These are phyloP conservation scores for Mola mola DNA, from an alignment of 2,113 vertebrate genomes.

Conservation along the genomic window DNA sequence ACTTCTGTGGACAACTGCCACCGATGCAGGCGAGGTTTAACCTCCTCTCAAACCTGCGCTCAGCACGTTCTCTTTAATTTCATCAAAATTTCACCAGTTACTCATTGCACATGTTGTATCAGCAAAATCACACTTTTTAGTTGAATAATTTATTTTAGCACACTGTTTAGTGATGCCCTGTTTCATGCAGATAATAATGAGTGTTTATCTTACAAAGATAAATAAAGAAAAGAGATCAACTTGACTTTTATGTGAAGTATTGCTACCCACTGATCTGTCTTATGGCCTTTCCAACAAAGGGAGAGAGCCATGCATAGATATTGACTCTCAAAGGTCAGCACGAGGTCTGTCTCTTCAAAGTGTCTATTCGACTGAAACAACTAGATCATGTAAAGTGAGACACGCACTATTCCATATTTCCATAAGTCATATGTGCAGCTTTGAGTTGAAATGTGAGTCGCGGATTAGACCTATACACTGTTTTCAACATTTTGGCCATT, in stretches of 20 bases:
- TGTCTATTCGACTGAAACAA: constrained; percentile 42
- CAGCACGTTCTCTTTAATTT: constrained; percentile 59
- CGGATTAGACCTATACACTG: constrained; percentile 28
- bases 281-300: neutral
- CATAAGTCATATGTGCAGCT: constrained; percentile 23
- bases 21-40: constrained; percentile 31
- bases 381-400: constrained; percentile 10
- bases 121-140: constrained; percentile 32
- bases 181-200: neutral
- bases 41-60: constrained; percentile 30
- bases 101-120: constrained; percentile 59
- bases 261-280: neutral
- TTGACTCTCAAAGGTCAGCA: constrained; percentile 62
- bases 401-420: constrained; percentile 36
- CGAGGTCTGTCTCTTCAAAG: constrained; percentile 43
- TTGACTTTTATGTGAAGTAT: neutral
- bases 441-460: constrained; percentile 27
- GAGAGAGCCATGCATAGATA: constrained; percentile 9
- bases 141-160: neutral
- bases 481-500: constrained; percentile 57
- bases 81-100: constrained; percentile 72
- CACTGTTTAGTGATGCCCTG: too few relatives aligned
- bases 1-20: constrained; percentile 12
- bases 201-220: neutral
- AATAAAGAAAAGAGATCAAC: too few relatives aligned